These are phyloP conservation scores for Kryptolebias marmoratus DNA, from an alignment of 2,113 vertebrate genomes.

Conservation along the genomic window DNA sequence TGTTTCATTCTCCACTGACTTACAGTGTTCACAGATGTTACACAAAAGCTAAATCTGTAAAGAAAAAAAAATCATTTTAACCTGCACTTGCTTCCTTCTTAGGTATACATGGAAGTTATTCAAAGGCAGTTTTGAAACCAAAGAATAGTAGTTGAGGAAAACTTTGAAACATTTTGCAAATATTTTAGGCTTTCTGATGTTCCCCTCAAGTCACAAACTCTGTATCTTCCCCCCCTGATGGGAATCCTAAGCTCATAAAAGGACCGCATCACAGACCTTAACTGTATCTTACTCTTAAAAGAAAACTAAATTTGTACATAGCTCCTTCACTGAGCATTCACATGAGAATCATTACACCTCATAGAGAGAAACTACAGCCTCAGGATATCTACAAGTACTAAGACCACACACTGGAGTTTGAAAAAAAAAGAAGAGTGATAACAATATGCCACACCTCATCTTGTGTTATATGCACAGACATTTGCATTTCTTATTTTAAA, in stretches of 20 bases:
- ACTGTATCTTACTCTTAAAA: slow-evolving; percentile 57
- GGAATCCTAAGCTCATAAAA: slow-evolving; percentile 48
- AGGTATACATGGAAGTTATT: slow-evolving; percentile 44
- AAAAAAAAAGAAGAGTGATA: slow-evolving; percentile 18
- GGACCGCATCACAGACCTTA: slow-evolving; percentile 22
- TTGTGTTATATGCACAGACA: slow-evolving; percentile 20
- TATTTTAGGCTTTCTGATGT: slow-evolving; percentile 46
- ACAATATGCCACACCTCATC: slow-evolving; percentile 25
- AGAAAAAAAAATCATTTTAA: slow-evolving; percentile 15
- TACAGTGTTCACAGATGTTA: slow-evolving; percentile 30
- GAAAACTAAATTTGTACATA: slow-evolving; percentile 45
- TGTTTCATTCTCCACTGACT: slow-evolving; percentile 26
- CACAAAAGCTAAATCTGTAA: slow-evolving; percentile 40
- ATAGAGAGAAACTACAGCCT: slow-evolving; percentile 25
- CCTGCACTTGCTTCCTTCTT: slow-evolving; percentile 8
- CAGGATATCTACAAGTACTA: slow-evolving; percentile 30
- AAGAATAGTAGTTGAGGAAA: slow-evolving; percentile 48
- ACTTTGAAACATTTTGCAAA: slow-evolving; percentile 39
- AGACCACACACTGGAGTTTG: slow-evolving; percentile 1
- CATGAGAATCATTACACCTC: slow-evolving; percentile 15
- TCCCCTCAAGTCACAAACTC: slow-evolving; percentile 54
- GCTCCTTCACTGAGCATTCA: slow-evolving; percentile 30
- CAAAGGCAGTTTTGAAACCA: slow-evolving; percentile 52
- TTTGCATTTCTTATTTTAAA: slow-evolving; percentile 20
- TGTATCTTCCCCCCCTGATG: slow-evolving; percentile 37